Evolutionary conservation across 2,797 vertebrate species (phyloP), one percentile per base, ranked within the genome.

Genomic region (Cynodonichthys magdalenae): DNA sequence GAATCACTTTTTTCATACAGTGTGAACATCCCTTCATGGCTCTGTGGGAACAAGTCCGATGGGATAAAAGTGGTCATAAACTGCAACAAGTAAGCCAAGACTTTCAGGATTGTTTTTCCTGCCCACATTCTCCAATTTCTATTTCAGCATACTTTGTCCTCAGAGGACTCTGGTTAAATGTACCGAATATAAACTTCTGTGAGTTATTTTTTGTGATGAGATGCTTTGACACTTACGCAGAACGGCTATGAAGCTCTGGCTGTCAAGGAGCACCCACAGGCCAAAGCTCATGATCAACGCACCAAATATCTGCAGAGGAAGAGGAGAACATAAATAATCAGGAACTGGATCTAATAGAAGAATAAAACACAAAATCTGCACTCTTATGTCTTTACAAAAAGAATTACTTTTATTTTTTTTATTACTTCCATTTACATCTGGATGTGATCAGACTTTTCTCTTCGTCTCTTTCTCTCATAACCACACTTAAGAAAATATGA

Each of bases 191-290:
- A 39, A 14, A 39, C 36, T 39, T 24, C 24, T 24, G 31, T 31
- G 31, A 31, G 11, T 2, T 36, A 1, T 12, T 1, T 39, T 39
- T 39, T 39, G 66, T 64, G 42, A 18, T 7, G 49, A 31, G n/a
- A 50, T 57, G 51, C 71, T 42, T 3, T 12, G 27, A 34, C 53
- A 92, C 96, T 98, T 94, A 98, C 97, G 95, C 12, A 99, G 84
- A 74, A 98, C 94, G 0, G 94, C 90, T 55, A 99, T 95, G 87
- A 98, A 98, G 72, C 95, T 98, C 78, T 90, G 94, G 86, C 89
- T 95, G 91, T 98, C 97, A 0, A 95, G 93, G 63, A 98, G 93
- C 71, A 98, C 93, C 97, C 97, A 99, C 53, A 99, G 86, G 63
- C 97, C 97, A 53, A 96, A 97, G 60, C 96, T 95, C 89, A 98